Evolutionary conservation across 2,888 invertebrate species (phyloP), one percentile per base, ranked within the genome.

Genomic region (Rhingia campestris): DNA sequence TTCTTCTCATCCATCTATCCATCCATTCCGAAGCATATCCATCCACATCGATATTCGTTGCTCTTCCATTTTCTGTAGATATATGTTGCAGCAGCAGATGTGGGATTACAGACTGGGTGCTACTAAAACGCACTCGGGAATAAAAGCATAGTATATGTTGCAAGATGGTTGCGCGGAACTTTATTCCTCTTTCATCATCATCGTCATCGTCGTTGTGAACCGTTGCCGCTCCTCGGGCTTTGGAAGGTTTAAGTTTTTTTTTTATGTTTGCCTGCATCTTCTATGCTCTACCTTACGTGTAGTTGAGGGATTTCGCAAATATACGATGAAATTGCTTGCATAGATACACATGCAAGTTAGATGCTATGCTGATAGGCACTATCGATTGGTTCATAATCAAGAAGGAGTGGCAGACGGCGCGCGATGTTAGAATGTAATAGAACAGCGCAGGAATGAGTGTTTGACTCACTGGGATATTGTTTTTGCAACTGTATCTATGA

Each of bases 121-220:
- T 69, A 51, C 47, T 61, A 54, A 84, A 84, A 84, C 79, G 84
- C 84, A 84, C 73, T 77, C 45, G 49, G 56, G 63, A 81, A 73
- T 73, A 66, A 75, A 22, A 70, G 58, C 69, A 70, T 69, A 74
- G 51, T 74, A 30, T 64, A 59, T 75, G 69, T 75, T 80, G 75
- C 79, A 84, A 84, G 84, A 84, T 84, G 84, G 80, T 84, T 84
- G 82, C 73, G 56, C 58, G 53, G 66, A 80, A 84, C 79, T 75
- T 80, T 80, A 80, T 70, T 84, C 84, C 84, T 84, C 84, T 79
- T 82, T 77, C 82, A 69, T 82, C 77, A 73, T 77, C 51, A 81
- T 76, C 72, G 56, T 59, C 69, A 75, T 61, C 66, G 54, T 63
- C 69, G 53, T 74, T 59, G 22, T 54, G 56, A 69, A 53, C 43